Percentiles rank a stretch among this genome's conserved stretches.
phyloP scores from a whole-genome alignment of 2,797 vertebrate genomes.

The Alectoris magna region DNA sequence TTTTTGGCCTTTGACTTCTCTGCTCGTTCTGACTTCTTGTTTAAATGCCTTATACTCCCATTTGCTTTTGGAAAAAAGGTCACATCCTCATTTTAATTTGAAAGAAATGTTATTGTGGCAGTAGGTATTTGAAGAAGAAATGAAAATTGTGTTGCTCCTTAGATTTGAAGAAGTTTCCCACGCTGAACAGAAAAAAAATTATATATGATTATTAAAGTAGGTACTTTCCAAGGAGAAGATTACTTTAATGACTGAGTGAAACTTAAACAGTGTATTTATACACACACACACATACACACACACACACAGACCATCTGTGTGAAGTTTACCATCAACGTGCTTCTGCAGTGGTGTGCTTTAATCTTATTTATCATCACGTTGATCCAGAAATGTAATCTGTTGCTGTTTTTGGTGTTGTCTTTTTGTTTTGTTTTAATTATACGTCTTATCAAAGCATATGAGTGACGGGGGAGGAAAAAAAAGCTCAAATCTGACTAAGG shows the following conservation, averaged over 20 bases:
- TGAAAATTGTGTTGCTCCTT: background rate
- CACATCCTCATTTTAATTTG: background rate
- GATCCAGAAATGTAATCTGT: background rate
- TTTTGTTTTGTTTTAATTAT: background rate
- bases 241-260: background rate
- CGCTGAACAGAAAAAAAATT: background rate
- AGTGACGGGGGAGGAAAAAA: background rate
- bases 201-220: background rate
- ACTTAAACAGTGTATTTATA: background rate
- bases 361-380: background rate
- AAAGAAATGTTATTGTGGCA: background rate
- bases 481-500: background rate
- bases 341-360: background rate
- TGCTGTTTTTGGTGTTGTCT: too few species aligned
- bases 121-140: background rate
- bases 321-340: background rate
- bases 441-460: background rate
- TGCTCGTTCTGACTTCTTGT: background rate
- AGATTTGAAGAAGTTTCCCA: background rate
- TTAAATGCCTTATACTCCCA: background rate
- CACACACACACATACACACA: too few species aligned
- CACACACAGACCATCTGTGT: background rate
- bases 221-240: background rate
- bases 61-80: background rate
- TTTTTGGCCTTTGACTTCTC: background rate